A percentile compares a stretch with the other conserved stretches of the same genome.
Evolutionary conservation across 2,888 invertebrate genomes (phyloP).

Genomic region (Dendrolimus pini): DNA sequence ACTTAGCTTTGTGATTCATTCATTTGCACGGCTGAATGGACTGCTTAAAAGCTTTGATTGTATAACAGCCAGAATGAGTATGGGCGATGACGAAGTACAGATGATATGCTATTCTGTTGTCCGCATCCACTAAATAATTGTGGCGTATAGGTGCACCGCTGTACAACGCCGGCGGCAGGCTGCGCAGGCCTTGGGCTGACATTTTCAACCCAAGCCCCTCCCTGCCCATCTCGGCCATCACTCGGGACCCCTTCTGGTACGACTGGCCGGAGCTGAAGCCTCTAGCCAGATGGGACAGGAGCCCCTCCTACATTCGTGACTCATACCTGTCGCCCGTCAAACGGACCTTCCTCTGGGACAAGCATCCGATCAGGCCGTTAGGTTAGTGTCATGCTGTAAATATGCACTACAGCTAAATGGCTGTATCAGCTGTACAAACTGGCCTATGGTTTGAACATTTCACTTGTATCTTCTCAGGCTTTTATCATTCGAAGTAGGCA

Average conservation of each 20-base stretch:
- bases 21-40: neutral
- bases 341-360: constrained; percentile 93
- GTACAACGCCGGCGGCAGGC: constrained; percentile 80
- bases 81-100: constrained; percentile 58
- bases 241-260: constrained; percentile 94
- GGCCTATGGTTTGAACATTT: constrained; percentile 30
- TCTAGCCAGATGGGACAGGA: constrained; percentile 82
- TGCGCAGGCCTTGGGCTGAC: constrained; percentile 78
- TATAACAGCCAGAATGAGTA: constrained; percentile 11
- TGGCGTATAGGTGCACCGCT: constrained; percentile 81
- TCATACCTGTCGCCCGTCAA: constrained; percentile 94
- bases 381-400: constrained; percentile 82
- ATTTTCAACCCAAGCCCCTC: constrained; percentile 88
- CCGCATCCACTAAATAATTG: constrained; percentile 42
- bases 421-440: constrained; percentile 52
- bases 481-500: neutral
- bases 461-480: constrained; percentile 3
- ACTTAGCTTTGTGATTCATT: neutral
- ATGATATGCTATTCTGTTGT: constrained; percentile 44
- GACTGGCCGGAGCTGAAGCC: constrained; percentile 88
- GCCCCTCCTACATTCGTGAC: constrained; percentile 88
- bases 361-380: constrained; percentile 93
- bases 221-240: constrained; percentile 87
- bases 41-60: constrained; percentile 35
- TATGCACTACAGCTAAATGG: constrained; percentile 36